phyloP scores from a whole-genome alignment of 2,888 invertebrate species.

The Acheta domesticus region DNA sequence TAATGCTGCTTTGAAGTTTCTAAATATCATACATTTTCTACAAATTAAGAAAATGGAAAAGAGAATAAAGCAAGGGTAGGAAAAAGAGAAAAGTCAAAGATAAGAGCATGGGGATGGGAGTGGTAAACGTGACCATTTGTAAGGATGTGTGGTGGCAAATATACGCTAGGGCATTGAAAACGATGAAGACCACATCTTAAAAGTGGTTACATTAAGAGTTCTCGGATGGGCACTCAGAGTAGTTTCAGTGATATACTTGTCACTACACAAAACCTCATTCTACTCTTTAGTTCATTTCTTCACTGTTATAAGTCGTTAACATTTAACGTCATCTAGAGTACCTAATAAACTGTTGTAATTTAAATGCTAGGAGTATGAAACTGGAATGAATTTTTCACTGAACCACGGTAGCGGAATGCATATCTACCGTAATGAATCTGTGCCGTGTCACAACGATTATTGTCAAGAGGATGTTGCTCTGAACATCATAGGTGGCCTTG shows the following conservation, averaged over 20 bases:
- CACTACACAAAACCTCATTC: not conserved
- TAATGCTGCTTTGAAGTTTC: no score
- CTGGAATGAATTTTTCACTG: not conserved
- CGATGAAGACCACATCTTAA: no score
- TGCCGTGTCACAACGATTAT: not conserved
- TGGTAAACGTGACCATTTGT: no score
- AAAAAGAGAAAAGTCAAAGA: no score
- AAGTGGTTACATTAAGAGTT: no score
- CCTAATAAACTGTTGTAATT: not conserved
- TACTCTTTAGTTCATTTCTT: not conserved
- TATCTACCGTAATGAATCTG: not conserved
- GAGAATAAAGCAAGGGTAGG: no score
- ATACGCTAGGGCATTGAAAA: no score
- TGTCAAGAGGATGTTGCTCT: not conserved
- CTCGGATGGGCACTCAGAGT: no score
- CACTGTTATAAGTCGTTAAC: not conserved
- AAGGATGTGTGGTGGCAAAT: no score
- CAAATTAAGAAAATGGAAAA: no score
- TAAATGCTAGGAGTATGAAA: not conserved
- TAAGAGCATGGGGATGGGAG: no score
- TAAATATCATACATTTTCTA: no score
- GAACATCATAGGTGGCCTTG: conserved; percentile 5
- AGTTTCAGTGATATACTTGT: not conserved
- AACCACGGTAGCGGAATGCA: not conserved
- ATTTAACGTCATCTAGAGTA: not conserved